phyloP scores from a whole-genome alignment of 2,888 invertebrate species.

The Eilema caniola region DNA sequence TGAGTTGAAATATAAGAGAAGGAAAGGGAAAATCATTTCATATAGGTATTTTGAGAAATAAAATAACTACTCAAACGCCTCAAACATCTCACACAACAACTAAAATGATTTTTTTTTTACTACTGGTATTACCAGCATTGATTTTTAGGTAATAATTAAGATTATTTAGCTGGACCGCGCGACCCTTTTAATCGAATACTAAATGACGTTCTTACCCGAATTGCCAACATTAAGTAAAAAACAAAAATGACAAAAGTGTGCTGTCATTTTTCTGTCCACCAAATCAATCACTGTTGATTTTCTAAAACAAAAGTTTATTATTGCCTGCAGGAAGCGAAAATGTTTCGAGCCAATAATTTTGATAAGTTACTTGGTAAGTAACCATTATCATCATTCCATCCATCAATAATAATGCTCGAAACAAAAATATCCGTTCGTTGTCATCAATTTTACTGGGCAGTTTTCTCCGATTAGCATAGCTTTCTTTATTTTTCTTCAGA shows the following conservation, averaged over 20 bases:
- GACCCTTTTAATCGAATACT: constrained; percentile 15
- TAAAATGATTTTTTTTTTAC: not conserved
- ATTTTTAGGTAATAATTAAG: not conserved
- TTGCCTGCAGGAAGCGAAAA: constrained; percentile 70
- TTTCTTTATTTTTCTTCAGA: constrained; percentile 41
- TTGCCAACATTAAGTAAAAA: constrained; percentile 59
- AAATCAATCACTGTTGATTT: constrained; percentile 79
- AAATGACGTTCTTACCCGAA: constrained; percentile 38
- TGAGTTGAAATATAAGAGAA: no score
- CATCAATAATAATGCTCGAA: constrained; percentile 28
- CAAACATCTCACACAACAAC: no score
- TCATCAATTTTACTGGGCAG: constrained; percentile 39
- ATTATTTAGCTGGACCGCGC: constrained; percentile 8
- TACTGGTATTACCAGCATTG: no score
- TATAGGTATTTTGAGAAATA: no score
- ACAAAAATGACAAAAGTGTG: constrained; percentile 79
- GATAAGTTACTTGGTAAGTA: constrained; percentile 89
- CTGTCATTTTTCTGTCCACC: constrained; percentile 81
- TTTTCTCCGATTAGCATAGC: constrained; percentile 56
- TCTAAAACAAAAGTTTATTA: constrained; percentile 74
- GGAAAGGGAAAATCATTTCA: no score
- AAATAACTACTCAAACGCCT: no score
- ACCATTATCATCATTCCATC: constrained; percentile 19
- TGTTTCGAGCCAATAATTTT: constrained; percentile 89
- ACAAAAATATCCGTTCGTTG: constrained; percentile 44